A percentile compares a stretch with the other conserved stretches of the same genome.
These are phyloP conservation scores for Atta texana DNA, from an alignment of 1,140 invertebrate species.

Conservation along the genomic window DNA sequence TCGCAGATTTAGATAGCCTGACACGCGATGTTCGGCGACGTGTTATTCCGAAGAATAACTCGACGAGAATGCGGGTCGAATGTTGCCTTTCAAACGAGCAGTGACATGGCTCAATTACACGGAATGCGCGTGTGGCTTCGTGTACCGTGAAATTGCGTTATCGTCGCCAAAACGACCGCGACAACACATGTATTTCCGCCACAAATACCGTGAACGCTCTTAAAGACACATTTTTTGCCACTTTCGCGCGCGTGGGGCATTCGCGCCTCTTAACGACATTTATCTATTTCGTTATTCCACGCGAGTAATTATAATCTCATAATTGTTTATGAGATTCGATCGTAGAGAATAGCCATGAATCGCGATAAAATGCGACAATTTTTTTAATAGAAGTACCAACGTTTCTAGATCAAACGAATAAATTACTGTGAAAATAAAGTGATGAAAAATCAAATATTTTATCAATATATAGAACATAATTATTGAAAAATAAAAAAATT, in stretches of 20 bases:
- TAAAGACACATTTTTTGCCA: conserved; percentile 10
- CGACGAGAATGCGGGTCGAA: conserved; percentile 50
- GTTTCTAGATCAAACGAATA: no score
- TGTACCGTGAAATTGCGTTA: conserved; percentile 47
- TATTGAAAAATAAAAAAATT: no score
- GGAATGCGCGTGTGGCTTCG: conserved; percentile 2
- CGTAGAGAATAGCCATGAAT: neutral
- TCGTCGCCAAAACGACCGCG: conserved; percentile 23
- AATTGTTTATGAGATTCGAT: neutral
- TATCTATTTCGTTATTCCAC: neutral
- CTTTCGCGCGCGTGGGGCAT: neutral
- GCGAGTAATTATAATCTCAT: conserved; percentile 33
- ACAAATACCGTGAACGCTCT: neutral
- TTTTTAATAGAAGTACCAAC: neutral
- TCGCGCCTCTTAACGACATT: conserved; percentile 3
- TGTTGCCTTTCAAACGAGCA: conserved; percentile 49
- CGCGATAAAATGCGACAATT: neutral
- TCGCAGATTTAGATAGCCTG: conserved; percentile 51
- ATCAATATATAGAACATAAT: no score
- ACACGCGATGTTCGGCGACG: conserved; percentile 68
- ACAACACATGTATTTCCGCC: conserved; percentile 23
- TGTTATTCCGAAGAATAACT: conserved; percentile 57
- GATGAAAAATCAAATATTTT: no score
- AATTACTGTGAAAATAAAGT: no score
- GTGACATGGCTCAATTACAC: conserved; percentile 65